Evolutionary conservation across 1,140 invertebrate genomes (phyloP).

Genomic region (Calliphora vicina): DNA sequence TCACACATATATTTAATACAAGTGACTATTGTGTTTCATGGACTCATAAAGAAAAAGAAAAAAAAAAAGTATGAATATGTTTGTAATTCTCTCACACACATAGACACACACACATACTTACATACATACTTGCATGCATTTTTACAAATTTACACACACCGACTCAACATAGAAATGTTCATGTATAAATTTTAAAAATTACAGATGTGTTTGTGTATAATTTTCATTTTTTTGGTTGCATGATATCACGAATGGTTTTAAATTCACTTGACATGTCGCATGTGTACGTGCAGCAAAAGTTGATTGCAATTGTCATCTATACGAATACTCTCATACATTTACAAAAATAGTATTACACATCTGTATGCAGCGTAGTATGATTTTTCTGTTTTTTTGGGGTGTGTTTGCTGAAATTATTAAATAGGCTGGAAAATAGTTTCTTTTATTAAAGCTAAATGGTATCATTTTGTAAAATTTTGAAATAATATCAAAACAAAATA

Average conservation of each 20-base stretch:
- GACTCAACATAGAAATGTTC: too few relatives aligned
- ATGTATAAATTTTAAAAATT: too few relatives aligned
- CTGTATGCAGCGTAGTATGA: too few relatives aligned
- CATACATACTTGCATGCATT: background rate
- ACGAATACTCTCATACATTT: background rate
- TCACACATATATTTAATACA: background rate
- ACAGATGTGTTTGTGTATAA: background rate
- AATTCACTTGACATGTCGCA: constrained; percentile 35
- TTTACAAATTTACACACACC: background rate
- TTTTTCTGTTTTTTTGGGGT: too few relatives aligned
- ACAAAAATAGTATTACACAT: background rate
- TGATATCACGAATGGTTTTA: constrained; percentile 30
- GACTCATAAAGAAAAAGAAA: background rate
- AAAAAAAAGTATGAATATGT: background rate
- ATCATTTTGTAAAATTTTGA: too few relatives aligned
- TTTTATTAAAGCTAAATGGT: too few relatives aligned
- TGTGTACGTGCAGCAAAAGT: constrained; percentile 29
- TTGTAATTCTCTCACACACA: background rate
- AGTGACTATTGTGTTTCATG: constrained; percentile 5
- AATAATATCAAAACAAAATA: too few relatives aligned
- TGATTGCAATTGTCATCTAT: constrained; percentile 33
- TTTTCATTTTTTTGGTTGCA: background rate
- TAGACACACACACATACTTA: background rate
- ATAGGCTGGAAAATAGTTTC: too few relatives aligned
- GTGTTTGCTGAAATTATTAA: too few relatives aligned